Conservation (phyloP, 2,113 vertebrate species). For the Raja brachyura region DNA sequence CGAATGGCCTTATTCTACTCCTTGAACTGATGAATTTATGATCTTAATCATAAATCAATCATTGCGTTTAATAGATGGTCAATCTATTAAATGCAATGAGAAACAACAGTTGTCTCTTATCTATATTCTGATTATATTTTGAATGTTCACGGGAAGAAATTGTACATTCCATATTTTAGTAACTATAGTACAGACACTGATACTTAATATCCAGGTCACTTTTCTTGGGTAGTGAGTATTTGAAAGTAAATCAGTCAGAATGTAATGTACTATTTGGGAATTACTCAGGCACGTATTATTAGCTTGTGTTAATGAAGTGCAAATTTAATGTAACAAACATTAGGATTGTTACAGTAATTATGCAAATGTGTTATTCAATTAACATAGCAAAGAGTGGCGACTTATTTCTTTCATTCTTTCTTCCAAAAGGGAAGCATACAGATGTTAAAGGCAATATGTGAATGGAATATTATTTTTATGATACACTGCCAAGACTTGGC, state of each 20-base stretch:
- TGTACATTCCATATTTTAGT: background rate
- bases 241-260: background rate
- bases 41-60: too few species aligned
- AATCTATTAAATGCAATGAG: background rate
- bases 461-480: background rate
- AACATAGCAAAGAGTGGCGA: background rate
- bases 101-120: background rate
- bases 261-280: background rate
- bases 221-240: constrained; percentile 18
- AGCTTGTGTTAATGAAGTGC: constrained; percentile 10
- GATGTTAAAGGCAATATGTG: background rate
- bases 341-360: background rate
- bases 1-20: too few species aligned
- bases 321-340: constrained; percentile 16
- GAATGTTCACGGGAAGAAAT: background rate
- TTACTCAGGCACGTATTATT: background rate
- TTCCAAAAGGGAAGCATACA: background rate
- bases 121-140: background rate
- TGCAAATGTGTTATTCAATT: background rate
- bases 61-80: too few species aligned
- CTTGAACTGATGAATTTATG: too few species aligned
- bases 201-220: background rate
- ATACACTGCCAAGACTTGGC: background rate
- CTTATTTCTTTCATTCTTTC: background rate
- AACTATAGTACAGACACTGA: background rate